Evolutionary conservation across 2,113 vertebrate species (phyloP).

Genomic region (Pangasianodon gigas): DNA sequence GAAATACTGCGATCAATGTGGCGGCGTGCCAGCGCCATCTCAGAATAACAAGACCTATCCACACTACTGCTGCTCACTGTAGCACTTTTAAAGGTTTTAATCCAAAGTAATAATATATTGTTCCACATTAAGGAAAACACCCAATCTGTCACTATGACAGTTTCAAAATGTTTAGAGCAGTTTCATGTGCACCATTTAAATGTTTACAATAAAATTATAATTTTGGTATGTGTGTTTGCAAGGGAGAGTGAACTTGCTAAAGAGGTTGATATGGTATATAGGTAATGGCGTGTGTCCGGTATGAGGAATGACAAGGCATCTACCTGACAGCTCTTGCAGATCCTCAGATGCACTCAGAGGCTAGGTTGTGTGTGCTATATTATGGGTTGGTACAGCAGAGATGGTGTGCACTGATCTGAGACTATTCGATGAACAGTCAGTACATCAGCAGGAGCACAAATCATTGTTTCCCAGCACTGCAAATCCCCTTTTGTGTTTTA

Average conservation of each 20-base stretch:
- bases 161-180: not conserved
- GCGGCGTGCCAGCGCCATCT: slow-evolving; percentile 46
- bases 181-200: not conserved
- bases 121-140: slow-evolving; percentile 6
- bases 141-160: not conserved
- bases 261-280: not conserved
- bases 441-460: slow-evolving; percentile 41
- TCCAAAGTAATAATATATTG: not conserved
- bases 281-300: slow-evolving; percentile 25
- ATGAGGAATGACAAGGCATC: slow-evolving; percentile 64
- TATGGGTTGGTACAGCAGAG: slow-evolving; percentile 37
- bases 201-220: not conserved
- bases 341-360: slow-evolving; percentile 1
- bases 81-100: slow-evolving; percentile 28
- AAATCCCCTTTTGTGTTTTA: slow-evolving; percentile 48
- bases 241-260: not conserved
- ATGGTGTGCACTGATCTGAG: slow-evolving; percentile 57
- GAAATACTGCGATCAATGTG: slow-evolving; percentile 61
- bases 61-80: slow-evolving; percentile 43
- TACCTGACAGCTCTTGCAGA: slow-evolving; percentile 30
- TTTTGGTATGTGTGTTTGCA: not conserved
- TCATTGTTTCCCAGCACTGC: slow-evolving; percentile 43
- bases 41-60: slow-evolving; percentile 53
- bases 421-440: slow-evolving; percentile 45
- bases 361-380: slow-evolving; percentile 18